A percentile compares a stretch with the other conserved stretches of the same genome.
phyloP scores from a whole-genome alignment of 2,888 invertebrate species.

The Ennomos fuscantarius region DNA sequence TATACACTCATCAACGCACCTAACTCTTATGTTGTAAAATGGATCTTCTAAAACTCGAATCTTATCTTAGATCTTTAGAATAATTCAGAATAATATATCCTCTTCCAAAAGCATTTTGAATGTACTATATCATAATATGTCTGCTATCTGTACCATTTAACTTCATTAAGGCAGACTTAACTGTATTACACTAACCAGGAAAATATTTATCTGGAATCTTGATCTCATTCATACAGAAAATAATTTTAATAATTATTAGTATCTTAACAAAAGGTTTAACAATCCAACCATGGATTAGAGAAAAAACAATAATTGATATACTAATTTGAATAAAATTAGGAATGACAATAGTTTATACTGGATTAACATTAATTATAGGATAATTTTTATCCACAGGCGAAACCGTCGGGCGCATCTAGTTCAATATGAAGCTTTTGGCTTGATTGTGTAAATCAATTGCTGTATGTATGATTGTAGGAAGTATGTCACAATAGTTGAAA shows the following conservation, averaged over 20 bases:
- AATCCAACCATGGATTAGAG: too few relatives aligned
- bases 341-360: too few relatives aligned
- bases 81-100: neutral
- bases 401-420: too few relatives aligned
- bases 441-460: too few relatives aligned
- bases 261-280: too few relatives aligned
- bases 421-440: too few relatives aligned
- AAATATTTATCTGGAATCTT: constrained; percentile 18
- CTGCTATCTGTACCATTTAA: neutral
- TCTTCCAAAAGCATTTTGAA: constrained; percentile 1
- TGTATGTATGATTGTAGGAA: too few relatives aligned
- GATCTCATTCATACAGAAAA: constrained; percentile 24
- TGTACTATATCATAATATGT: neutral
- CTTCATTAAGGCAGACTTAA: neutral
- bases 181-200: constrained; percentile 1
- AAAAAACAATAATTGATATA: too few relatives aligned
- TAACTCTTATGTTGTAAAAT: constrained; percentile 18
- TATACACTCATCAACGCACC: constrained; percentile 57
- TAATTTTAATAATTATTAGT: constrained; percentile 2
- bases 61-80: constrained; percentile 22
- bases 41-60: constrained; percentile 30
- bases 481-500: too few relatives aligned
- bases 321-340: too few relatives aligned
- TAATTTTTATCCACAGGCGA: too few relatives aligned
- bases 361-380: too few relatives aligned